Evolutionary conservation across 2,113 vertebrate species (phyloP).

Genomic region (Saguinus midas): DNA sequence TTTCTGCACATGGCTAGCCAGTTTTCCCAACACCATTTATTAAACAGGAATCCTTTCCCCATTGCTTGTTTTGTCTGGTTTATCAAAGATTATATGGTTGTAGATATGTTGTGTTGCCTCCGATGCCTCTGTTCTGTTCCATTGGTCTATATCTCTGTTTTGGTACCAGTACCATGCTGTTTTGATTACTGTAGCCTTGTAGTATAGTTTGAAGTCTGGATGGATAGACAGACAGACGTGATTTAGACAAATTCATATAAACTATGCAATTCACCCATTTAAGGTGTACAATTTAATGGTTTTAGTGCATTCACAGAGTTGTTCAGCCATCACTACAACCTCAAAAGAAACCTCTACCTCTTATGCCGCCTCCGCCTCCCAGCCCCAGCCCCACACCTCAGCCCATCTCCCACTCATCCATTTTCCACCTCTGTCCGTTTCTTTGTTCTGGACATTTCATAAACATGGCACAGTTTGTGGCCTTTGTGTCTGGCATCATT

Average conservation of each 20-base stretch:
- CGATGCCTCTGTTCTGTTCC: no score
- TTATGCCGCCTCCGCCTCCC: not conserved
- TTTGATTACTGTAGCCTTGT: no score
- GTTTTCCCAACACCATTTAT: no score
- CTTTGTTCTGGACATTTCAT: not conserved
- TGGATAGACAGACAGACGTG: not conserved
- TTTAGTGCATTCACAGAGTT: not conserved
- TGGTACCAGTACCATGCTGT: no score
- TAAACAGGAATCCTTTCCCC: no score
- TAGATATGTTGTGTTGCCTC: no score
- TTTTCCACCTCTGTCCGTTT: not conserved
- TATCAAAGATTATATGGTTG: no score
- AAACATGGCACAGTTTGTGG: not conserved
- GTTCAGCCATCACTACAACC: not conserved
- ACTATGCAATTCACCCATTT: fast-evolving
- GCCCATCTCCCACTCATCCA: not conserved
- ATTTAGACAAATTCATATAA: not conserved
- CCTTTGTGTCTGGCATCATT: not conserved
- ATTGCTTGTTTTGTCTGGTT: no score
- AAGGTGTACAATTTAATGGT: not conserved
- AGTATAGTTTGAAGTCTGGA: no score
- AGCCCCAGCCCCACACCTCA: not conserved
- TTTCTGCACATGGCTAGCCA: no score
- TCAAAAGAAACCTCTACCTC: not conserved
- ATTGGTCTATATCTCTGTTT: no score